Evolutionary conservation across 2,797 vertebrate genomes (phyloP).

Genomic region (Notamacropus eugenii): DNA sequence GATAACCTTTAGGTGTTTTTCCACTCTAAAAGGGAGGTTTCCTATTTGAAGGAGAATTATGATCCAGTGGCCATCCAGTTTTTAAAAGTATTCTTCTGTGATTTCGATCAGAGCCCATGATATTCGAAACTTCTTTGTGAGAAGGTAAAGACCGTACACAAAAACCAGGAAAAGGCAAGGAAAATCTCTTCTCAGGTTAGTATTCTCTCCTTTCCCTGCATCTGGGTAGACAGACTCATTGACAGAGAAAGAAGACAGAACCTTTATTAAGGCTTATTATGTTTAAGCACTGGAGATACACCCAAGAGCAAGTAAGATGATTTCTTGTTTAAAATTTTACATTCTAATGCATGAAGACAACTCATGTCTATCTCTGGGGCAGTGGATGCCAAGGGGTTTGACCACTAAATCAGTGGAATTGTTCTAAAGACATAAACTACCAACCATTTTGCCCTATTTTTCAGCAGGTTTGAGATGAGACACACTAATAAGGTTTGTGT

Average conservation of each 20-base stretch:
- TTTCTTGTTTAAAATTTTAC: not conserved
- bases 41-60: not conserved
- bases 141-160: not conserved
- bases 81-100: not conserved
- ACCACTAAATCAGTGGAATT: not conserved
- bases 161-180: not conserved
- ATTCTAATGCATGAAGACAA: not conserved
- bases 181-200: not conserved
- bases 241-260: not conserved
- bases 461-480: constrained; percentile 14
- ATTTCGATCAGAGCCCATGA: not conserved
- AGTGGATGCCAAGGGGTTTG: not conserved
- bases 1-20: not conserved
- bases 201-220: not conserved
- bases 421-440: constrained; percentile 26
- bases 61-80: not conserved
- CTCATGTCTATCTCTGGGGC: not conserved
- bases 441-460: not conserved
- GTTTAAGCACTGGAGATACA: not conserved
- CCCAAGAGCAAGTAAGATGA: not conserved
- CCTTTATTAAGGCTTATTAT: not conserved
- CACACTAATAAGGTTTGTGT: not conserved
- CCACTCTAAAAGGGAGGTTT: not conserved
- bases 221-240: not conserved
- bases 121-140: not conserved